Evolutionary conservation across 2,797 vertebrate genomes (phyloP).

Genomic region (Anguilla marmorata): DNA sequence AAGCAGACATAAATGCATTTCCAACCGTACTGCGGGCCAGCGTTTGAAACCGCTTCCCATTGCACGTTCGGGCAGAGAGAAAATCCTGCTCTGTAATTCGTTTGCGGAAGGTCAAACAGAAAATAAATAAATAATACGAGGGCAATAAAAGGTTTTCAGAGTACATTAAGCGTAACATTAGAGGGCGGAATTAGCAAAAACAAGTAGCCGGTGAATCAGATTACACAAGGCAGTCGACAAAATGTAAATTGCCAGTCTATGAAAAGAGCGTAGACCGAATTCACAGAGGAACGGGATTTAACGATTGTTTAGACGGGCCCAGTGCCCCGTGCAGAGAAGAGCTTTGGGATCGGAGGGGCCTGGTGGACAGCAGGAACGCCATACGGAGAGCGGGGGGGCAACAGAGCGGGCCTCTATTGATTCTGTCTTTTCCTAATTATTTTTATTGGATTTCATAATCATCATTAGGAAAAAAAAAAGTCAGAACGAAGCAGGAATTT

Average conservation of each 20-base stretch:
- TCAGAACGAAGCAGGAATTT: conserved; percentile 79
- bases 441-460: conserved; percentile 84
- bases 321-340: conserved; percentile 53
- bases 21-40: not conserved
- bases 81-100: conserved; percentile 55
- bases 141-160: conserved; percentile 69
- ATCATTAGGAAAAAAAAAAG: conserved; percentile 79
- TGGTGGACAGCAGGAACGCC: conserved; percentile 54
- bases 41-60: not conserved
- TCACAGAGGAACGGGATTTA: conserved; percentile 72
- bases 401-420: conserved; percentile 71
- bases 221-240: conserved; percentile 72
- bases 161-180: conserved; percentile 73
- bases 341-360: conserved; percentile 53
- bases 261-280: conserved; percentile 60
- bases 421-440: conserved; percentile 76
- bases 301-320: conserved; percentile 77
- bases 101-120: conserved; percentile 61
- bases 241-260: conserved; percentile 74
- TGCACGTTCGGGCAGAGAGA: not conserved
- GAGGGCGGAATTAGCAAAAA: conserved; percentile 71
- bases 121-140: conserved; percentile 67
- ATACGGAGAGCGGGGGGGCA: conserved; percentile 40
- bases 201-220: conserved; percentile 64
- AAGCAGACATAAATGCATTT: not conserved